These are phyloP conservation scores for Triplophysa bombifrons DNA, from an alignment of 2,797 vertebrate genomes.

Conservation along the genomic window DNA sequence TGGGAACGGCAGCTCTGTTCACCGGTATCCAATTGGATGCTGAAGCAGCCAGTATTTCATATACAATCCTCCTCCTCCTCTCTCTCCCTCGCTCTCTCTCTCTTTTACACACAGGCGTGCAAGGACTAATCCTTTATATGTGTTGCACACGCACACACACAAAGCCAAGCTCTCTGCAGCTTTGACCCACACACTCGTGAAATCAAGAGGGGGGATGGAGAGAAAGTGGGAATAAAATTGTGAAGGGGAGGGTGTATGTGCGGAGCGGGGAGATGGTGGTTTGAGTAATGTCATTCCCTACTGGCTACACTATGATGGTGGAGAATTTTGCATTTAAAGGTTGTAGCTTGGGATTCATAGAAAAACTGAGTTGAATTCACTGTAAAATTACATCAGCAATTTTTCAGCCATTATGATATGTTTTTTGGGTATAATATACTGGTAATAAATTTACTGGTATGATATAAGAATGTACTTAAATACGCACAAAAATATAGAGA, in stretches of 20 bases:
- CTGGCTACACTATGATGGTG: conserved; percentile 9
- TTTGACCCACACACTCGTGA: conserved; percentile 15
- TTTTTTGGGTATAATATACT: background rate
- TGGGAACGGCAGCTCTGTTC: conserved; percentile 27
- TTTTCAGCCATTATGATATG: background rate
- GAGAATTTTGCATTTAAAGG: conserved; percentile 30
- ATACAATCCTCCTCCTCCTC: conserved; percentile 22
- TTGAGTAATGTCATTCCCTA: conserved; percentile 32
- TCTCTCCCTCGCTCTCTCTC: conserved; percentile 33
- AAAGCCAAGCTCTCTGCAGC: background rate
- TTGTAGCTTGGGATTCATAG: conserved; percentile 13
- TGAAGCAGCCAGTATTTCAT: conserved; percentile 35
- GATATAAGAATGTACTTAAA: background rate
- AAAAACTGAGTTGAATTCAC: background rate
- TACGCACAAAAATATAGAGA: background rate
- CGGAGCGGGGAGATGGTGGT: conserved; percentile 23
- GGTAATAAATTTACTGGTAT: background rate
- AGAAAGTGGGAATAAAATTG: conserved; percentile 12
- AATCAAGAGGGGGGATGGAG: conserved; percentile 27
- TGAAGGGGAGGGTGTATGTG: conserved; percentile 32
- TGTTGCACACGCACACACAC: conserved; percentile 31
- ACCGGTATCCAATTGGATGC: conserved; percentile 32
- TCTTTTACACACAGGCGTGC: conserved; percentile 15
- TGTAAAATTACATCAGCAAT: background rate
- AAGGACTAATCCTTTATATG: conserved; percentile 41